Evolutionary conservation across 2,888 invertebrate species (phyloP), one percentile per base, ranked within the genome.

Genomic region (Schizaphis graminum): DNA sequence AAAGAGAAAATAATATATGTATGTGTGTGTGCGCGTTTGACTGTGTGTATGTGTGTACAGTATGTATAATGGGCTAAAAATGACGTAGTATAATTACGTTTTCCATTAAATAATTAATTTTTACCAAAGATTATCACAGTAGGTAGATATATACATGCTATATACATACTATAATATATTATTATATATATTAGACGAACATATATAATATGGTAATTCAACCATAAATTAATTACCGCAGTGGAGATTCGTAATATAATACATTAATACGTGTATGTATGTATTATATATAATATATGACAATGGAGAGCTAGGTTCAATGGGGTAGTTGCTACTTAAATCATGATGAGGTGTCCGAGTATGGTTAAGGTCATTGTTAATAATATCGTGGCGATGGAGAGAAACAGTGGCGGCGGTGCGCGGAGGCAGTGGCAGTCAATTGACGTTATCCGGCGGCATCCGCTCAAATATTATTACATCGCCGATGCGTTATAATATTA

Each of bases 21-120:
- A 2, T n/a, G 49, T 26, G 7, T 26, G 56, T 53, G 44, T 47
- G 85, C 8, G 91, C 41, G 91, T 53, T 53, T 16, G 91, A 53
- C 41, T 67, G 90, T 41, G 24, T 67, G 16, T 67, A n/a, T 61
- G 61, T n/a, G 67, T 67, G n/a, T n/a, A n/a, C 67, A 67, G 67
- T 61, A 49, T 49, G 87, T 67, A 41, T 67, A 88, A 92, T 88
- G 77, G 67, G 35, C 41, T 88, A 53, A 67, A 92, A 92, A 92
- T 92, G 88, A 92, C 67, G 88, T 53, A 53, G 67, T 77, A 77
- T 92, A 85, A 91, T 86, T 92, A 92, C 77, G 77, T 67, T 77
- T 88, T 92, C 92, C 86, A 67, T 92, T 92, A 67, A 92, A 92
- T 88, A 88, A 92, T 92, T 92, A 92, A 67, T 92, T 88, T 88